These are phyloP conservation scores for Phaenicophaeus curvirostris DNA, from an alignment of 2,797 vertebrate genomes.

Conservation along the genomic window DNA sequence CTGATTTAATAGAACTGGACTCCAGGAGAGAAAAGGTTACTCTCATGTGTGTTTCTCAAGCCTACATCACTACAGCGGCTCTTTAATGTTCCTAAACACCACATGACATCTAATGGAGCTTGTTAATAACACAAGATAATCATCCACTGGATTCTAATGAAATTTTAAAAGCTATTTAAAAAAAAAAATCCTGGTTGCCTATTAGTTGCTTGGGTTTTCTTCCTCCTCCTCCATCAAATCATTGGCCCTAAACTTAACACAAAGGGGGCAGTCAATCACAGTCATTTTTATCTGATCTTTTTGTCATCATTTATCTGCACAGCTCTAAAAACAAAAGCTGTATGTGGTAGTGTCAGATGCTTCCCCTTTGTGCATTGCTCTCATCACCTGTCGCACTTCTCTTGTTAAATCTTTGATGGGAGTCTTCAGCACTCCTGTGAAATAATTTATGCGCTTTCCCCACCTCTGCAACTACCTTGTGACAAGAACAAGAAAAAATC, in stretches of 20 bases:
- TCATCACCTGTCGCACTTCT: conserved; percentile 54
- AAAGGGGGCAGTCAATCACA: conserved; percentile 63
- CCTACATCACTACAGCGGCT: neutral
- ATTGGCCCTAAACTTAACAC: conserved; percentile 8
- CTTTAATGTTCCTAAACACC: conserved; percentile 7
- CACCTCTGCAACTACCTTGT: conserved; percentile 63
- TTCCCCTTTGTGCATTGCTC: conserved; percentile 53
- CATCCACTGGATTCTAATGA: conserved; percentile 12
- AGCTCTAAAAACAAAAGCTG: conserved; percentile 54
- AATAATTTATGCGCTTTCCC: conserved; percentile 55
- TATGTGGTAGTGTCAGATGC: neutral
- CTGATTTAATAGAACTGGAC: neutral
- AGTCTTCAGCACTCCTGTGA: conserved; percentile 25
- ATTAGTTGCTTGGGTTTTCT: conserved; percentile 1
- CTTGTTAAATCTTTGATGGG: conserved; percentile 27
- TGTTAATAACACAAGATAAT: conserved; percentile 17
- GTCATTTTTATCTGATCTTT: conserved; percentile 17
- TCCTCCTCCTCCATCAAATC: conserved; percentile 28
- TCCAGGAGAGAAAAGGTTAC: neutral
- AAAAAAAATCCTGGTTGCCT: neutral
- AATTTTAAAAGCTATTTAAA: conserved; percentile 7
- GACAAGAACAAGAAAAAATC: conserved; percentile 45
- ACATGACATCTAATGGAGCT: neutral
- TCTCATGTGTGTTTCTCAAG: neutral
- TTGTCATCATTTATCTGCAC: conserved; percentile 25